These are phyloP conservation scores for Cyphomyrus discorhynchus DNA, from an alignment of 2,113 vertebrate species.

Conservation along the genomic window DNA sequence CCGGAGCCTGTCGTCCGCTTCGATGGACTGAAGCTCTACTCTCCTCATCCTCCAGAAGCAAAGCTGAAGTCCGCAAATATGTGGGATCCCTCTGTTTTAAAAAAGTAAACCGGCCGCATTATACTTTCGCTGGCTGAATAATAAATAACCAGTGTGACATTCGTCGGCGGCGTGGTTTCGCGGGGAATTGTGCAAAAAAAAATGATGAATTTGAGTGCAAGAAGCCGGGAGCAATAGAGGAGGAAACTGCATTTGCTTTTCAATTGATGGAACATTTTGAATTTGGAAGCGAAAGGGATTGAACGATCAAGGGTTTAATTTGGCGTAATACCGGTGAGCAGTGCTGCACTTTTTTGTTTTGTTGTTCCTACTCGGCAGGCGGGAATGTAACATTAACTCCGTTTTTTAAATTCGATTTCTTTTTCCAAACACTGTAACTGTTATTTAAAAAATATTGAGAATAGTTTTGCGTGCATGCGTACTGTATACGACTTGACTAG, in stretches of 20 bases:
- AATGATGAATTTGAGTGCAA: neutral
- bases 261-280: constrained; percentile 17
- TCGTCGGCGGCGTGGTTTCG: neutral
- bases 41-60: constrained; percentile 11
- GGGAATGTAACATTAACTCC: neutral
- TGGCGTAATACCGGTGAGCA: constrained; percentile 13
- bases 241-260: neutral
- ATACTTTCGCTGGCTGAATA: constrained; percentile 2
- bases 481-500: neutral
- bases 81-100: neutral
- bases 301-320: neutral
- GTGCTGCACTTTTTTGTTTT: constrained; percentile 1
- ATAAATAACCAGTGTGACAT: neutral
- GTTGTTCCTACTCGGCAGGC: neutral
- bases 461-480: neutral
- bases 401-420: neutral
- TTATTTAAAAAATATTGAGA: neutral
- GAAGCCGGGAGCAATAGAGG: constrained; percentile 12
- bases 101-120: neutral
- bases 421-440: neutral
- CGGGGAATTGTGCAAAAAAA: neutral
- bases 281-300: neutral
- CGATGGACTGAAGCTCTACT: constrained; percentile 15
- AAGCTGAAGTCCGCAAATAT: constrained; percentile 17
- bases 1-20: constrained; percentile 13